phyloP scores from a whole-genome alignment of 2,113 vertebrate species.

The Vombatus ursinus region DNA sequence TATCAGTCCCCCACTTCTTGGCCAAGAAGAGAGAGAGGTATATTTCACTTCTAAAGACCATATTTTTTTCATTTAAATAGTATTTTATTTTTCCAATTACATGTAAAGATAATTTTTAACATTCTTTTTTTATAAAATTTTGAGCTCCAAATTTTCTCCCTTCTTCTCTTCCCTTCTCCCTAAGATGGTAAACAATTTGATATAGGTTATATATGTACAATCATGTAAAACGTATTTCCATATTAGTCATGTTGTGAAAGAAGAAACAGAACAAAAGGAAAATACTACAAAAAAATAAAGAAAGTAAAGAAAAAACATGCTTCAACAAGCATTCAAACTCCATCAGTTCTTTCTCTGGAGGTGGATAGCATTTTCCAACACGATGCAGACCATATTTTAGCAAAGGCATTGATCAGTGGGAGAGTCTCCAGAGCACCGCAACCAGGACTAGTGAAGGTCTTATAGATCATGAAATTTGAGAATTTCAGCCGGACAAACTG shows the following conservation, averaged over 20 bases:
- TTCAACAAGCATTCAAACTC: too few relatives aligned
- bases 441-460: background rate
- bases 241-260: background rate
- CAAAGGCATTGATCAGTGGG: background rate
- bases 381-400: background rate
- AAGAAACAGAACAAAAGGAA: background rate
- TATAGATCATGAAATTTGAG: background rate
- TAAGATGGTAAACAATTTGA: background rate
- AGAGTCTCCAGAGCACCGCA: background rate
- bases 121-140: background rate
- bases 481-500: background rate
- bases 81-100: background rate
- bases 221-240: background rate
- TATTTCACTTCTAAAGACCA: background rate
- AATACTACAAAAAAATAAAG: background rate
- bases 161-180: too few relatives aligned
- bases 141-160: background rate
- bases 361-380: too few relatives aligned
- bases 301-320: background rate
- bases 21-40: background rate
- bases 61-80: background rate
- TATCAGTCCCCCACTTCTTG: background rate
- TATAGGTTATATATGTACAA: background rate
- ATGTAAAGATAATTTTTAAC: background rate
- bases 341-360: too few relatives aligned